Conservation (phyloP, 1,140 invertebrate species). For the Thalassaphorura encarpata region DNA sequence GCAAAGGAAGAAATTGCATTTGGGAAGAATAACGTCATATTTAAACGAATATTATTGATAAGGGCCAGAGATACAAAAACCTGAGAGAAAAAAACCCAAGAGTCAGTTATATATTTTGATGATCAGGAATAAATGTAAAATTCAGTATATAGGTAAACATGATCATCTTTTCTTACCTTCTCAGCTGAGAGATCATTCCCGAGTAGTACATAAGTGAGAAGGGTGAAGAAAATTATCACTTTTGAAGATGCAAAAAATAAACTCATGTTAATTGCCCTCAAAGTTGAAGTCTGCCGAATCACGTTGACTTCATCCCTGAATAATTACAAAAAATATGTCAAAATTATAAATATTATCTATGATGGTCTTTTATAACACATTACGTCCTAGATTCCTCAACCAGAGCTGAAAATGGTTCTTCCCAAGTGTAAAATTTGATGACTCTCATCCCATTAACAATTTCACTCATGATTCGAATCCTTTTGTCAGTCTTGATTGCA, state of each 20-base stretch:
- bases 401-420: slow-evolving; percentile 38
- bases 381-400: slow-evolving; percentile 35
- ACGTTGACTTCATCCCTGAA: slow-evolving; percentile 37
- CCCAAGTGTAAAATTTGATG: slow-evolving; percentile 48
- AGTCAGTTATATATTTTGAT: too few species aligned
- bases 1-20: slow-evolving; percentile 46
- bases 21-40: slow-evolving; percentile 43
- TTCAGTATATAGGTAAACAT: too few species aligned
- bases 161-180: too few species aligned
- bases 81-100: slow-evolving; percentile 12
- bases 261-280: slow-evolving; percentile 40
- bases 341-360: too few species aligned
- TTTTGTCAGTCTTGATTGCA: slow-evolving; percentile 40
- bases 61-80: slow-evolving; percentile 41
- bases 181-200: slow-evolving; percentile 38
- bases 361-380: slow-evolving; percentile 7
- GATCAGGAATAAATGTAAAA: too few species aligned
- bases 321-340: neutral
- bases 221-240: slow-evolving; percentile 41
- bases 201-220: slow-evolving; percentile 38
- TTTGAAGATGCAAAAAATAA: slow-evolving; percentile 40
- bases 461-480: slow-evolving; percentile 43
- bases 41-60: slow-evolving; percentile 35
- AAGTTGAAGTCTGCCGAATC: slow-evolving; percentile 38
- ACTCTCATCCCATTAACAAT: slow-evolving; percentile 46